Percentiles rank a stretch among this genome's conserved stretches.
phyloP scores from a whole-genome alignment of 2,113 vertebrate genomes.

The Empidonax traillii region DNA sequence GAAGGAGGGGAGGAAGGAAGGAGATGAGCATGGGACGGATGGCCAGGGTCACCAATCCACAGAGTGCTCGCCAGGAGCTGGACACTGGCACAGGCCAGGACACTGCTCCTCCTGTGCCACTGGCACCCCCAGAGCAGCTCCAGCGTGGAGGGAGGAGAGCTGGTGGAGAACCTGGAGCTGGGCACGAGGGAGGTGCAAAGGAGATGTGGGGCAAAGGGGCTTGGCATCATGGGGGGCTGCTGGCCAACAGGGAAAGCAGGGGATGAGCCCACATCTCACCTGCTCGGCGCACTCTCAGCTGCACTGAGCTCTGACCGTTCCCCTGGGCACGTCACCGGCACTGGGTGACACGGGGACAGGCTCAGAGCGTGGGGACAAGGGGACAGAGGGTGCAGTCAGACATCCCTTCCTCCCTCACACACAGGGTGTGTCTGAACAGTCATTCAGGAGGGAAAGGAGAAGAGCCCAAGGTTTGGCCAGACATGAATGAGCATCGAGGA shows the following conservation, averaged over 20 bases:
- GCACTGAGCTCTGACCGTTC: background rate
- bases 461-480: background rate
- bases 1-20: background rate
- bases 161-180: fast-evolving
- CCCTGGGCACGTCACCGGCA: fast-evolving
- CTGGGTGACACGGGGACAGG: background rate
- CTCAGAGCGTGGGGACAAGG: background rate
- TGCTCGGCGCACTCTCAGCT: fast-evolving
- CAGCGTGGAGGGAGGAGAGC: fast-evolving
- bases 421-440: background rate
- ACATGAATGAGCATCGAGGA: fast-evolving
- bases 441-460: background rate
- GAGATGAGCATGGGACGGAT: background rate
- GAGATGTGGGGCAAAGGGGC: background rate
- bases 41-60: background rate
- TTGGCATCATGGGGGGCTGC: fast-evolving
- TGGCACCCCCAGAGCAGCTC: background rate
- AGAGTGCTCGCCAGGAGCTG: background rate
- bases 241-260: background rate
- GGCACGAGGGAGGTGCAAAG: background rate
- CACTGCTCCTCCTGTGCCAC: background rate
- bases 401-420: background rate
- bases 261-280: background rate
- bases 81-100: background rate
- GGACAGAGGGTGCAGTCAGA: background rate